Conservation (phyloP, 2,797 vertebrate genomes). For the Buphagus erythrorhynchus region DNA sequence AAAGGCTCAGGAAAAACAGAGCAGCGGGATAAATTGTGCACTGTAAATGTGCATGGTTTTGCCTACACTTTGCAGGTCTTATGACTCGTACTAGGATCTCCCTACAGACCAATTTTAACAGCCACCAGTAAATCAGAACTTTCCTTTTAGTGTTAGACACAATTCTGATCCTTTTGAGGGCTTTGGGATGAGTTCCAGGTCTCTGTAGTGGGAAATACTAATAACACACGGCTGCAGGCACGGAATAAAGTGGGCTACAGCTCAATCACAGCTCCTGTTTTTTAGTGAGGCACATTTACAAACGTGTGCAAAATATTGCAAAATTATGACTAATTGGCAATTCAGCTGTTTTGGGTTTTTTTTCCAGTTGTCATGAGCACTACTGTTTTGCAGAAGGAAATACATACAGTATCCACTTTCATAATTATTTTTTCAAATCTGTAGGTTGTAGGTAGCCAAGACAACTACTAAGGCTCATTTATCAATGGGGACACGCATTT, state of each 20-base stretch:
- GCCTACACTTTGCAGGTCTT: not conserved
- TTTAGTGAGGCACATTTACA: not conserved
- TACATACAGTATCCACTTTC: not conserved
- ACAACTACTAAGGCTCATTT: not conserved
- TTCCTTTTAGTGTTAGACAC: not conserved
- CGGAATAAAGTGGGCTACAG: not conserved
- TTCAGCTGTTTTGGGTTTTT: not conserved
- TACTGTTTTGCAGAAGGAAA: not conserved
- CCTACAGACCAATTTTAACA: accelerated
- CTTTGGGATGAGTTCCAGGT: accelerated
- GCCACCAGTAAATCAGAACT: not conserved
- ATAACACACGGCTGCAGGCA: not conserved
- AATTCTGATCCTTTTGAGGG: not conserved
- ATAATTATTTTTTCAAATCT: not conserved
- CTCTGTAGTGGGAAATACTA: not conserved
- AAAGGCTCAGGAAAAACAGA: not conserved
- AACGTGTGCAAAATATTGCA: not conserved
- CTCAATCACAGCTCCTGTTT: not conserved
- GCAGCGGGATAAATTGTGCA: not conserved
- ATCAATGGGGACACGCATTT: not conserved
- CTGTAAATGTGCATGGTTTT: not conserved
- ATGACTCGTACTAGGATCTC: not conserved
- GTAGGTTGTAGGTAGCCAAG: not conserved
- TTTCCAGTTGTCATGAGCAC: not conserved
- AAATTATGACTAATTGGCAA: not conserved